A percentile compares a stretch with the other conserved stretches of the same genome.
Conservation (phyloP, 2,888 invertebrate genomes). For the Lithophane leautieri region DNA sequence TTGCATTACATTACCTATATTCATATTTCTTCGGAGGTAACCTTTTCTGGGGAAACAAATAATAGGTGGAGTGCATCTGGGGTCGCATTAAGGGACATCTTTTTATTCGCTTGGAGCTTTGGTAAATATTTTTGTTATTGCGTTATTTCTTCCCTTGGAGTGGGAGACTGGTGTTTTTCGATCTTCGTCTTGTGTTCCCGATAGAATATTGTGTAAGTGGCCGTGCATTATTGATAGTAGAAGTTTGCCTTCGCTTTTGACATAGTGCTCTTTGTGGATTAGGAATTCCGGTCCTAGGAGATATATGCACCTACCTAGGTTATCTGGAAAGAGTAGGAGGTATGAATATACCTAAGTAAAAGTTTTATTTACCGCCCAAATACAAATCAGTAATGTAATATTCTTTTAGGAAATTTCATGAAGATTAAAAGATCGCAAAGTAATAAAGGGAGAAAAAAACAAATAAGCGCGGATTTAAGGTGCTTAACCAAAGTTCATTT, state of each 20-base stretch:
- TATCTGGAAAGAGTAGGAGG: background rate
- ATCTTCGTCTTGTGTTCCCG: conserved; percentile 72
- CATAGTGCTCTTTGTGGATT: conserved; percentile 63
- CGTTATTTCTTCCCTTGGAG: conserved; percentile 76
- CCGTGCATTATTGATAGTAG: conserved; percentile 79
- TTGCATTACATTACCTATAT: conserved; percentile 84
- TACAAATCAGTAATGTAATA: conserved; percentile 43
- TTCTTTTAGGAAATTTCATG: conserved; percentile 36
- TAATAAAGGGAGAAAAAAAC: conserved; percentile 63
- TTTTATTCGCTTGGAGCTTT: conserved; percentile 86
- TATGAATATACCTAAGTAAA: background rate
- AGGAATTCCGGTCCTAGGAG: conserved; percentile 20
- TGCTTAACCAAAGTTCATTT: conserved; percentile 59
- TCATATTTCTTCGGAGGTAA: conserved; percentile 82
- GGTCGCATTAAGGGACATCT: conserved; percentile 88
- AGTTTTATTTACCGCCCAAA: conserved; percentile 22
- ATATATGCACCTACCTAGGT: background rate
- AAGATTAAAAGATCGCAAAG: conserved; percentile 61
- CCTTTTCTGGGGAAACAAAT: conserved; percentile 85
- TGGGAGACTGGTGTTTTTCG: conserved; percentile 72
- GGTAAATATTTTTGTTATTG: conserved; percentile 90
- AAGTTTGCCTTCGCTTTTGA: conserved; percentile 65
- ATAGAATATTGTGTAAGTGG: conserved; percentile 80
- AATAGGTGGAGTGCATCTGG: conserved; percentile 88
- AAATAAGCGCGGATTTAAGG: conserved; percentile 57